phyloP scores from a whole-genome alignment of 2,797 vertebrate genomes.

The Sciurus carolinensis region DNA sequence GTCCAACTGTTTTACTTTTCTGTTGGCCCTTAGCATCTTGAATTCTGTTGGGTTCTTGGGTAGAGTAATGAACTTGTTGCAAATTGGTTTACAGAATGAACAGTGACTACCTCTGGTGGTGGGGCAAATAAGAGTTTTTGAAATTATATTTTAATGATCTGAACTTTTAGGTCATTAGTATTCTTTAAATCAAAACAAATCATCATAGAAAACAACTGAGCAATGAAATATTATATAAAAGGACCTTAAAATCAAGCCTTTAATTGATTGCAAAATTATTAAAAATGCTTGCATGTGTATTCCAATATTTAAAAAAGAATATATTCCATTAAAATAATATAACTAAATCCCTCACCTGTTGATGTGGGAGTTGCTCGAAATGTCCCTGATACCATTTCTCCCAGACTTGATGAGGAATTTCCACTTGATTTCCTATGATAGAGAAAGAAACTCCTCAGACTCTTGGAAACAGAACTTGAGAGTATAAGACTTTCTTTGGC shows the following conservation, averaged over 20 bases:
- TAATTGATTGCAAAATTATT: constrained; percentile 53
- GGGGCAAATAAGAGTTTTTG: constrained; percentile 41
- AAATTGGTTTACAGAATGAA: constrained; percentile 1
- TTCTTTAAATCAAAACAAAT: constrained; percentile 63
- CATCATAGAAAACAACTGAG: constrained; percentile 48
- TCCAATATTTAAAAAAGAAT: constrained; percentile 54
- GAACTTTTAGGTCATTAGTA: constrained; percentile 24
- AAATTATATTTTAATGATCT: constrained; percentile 15
- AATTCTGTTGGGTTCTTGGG: constrained; percentile 29
- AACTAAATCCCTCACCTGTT: constrained; percentile 90
- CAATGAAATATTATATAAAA: constrained; percentile 36
- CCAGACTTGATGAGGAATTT: constrained; percentile 99
- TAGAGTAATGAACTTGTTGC: constrained; percentile 23
- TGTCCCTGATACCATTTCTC: constrained; percentile 98
- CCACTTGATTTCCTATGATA: constrained; percentile 95
- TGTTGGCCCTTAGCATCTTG: background rate
- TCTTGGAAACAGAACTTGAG: constrained; percentile 49
- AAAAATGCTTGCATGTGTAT: background rate
- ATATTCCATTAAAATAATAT: background rate
- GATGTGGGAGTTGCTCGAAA: constrained; percentile 97
- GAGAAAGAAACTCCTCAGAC: constrained; percentile 60
- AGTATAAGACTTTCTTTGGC: constrained; percentile 74
- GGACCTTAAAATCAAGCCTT: constrained; percentile 22
- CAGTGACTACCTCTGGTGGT: background rate
- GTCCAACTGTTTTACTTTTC: background rate